Base-by-base conservation (phyloP, 2,888 invertebrate species). In the Malacosoma neustria region DNA sequence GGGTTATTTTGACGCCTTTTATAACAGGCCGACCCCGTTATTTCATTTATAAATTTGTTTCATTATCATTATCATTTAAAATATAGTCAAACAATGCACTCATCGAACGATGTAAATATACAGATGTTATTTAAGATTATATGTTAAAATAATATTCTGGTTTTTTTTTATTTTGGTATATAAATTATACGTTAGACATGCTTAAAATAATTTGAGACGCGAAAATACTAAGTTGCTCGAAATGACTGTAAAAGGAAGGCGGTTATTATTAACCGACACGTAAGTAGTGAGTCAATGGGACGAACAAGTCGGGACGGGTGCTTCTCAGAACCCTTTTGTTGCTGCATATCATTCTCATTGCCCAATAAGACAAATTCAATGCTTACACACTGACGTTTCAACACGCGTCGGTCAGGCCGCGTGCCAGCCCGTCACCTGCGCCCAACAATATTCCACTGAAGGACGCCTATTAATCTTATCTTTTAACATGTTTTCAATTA, bases 261-360 rank as follows among this genome's bases (percentile, higher is more conserved):
- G 61, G 68, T 70, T 81, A 77, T 74, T 81, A 77, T 74, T 81
- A 76, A 71, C 68, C 56, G 60, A 71, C 71, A 68, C 68, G 72
- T 72, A 68, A 62, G 68, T 54, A 65, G 61, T 81, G 81, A 82
- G 67, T 82, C 79, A 81, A 77, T 74, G 70, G 65, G 66, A 64
- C 66, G 67, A 57, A 64, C 70, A 56, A 54, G 67, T 64, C 59
- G 54, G 60, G 71, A 65, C 73, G 72, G 70, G 60, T 62, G 69
- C 60, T 82, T 82, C 82, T 75, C 46, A 48, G 84, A 84, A 82
- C 61, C 64, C 72, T 71, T 76, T 80, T 81, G 80, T 81, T 73
- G 65, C 57, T 73, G 77, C 72, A 72, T 73, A 77, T 82, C 74
- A 79, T 80, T 69, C 75, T 74, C 71, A 70, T 74, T 73, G 75